phyloP scores from a whole-genome alignment of 2,888 invertebrate genomes.

The Silvanus unidentatus region DNA sequence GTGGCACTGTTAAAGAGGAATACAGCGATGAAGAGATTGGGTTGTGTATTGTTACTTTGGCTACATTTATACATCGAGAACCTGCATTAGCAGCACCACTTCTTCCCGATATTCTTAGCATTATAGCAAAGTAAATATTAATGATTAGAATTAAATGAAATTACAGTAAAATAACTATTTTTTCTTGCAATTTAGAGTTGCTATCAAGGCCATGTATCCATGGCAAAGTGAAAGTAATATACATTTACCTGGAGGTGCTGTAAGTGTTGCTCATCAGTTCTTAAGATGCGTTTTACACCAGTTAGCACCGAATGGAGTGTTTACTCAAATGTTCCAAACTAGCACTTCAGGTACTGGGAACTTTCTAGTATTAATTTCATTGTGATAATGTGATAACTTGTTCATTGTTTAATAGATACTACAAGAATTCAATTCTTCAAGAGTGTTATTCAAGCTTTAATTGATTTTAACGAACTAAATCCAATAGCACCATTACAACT shows the following conservation, averaged over 20 bases:
- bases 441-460: constrained; percentile 86
- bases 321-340: constrained; percentile 91
- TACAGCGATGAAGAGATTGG: constrained; percentile 97
- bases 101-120: constrained; percentile 83
- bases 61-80: constrained; percentile 94
- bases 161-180: not conserved
- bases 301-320: constrained; percentile 93
- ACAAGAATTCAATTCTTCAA: constrained; percentile 82
- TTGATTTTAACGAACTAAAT: constrained; percentile 94
- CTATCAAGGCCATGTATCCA: constrained; percentile 72
- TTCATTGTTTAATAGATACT: constrained; percentile 52
- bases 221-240: constrained; percentile 86
- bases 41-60: constrained; percentile 85
- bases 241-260: constrained; percentile 89
- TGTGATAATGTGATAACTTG: too few species aligned
- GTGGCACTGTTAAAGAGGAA: constrained; percentile 81
- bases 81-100: constrained; percentile 91
- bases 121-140: constrained; percentile 71
- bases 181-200: constrained; percentile 51
- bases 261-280: constrained; percentile 95
- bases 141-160: constrained; percentile 22
- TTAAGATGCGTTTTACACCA: constrained; percentile 94
- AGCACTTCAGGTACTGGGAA: constrained; percentile 66
- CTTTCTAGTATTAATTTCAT: too few species aligned
- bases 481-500: constrained; percentile 90